Base-by-base conservation (phyloP, 2,888 invertebrate genomes). In the Andricus curvator region DNA sequence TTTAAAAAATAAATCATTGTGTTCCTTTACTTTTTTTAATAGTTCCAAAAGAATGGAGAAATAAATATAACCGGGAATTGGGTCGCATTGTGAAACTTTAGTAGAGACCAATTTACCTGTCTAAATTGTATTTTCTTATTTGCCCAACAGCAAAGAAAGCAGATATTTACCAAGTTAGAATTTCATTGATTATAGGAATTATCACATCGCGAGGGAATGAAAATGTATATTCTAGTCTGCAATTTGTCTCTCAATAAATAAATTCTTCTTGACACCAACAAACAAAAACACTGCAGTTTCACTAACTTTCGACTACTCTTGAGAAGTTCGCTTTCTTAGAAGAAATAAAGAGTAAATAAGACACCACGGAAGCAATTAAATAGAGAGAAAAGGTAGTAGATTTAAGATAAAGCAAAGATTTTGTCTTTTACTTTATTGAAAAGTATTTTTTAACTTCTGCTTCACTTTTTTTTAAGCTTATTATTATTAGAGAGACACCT, bases 311-410 rank as follows among this genome's bases (percentile, higher is more conserved):
- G 33, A 29, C n/a, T 56, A 51, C 5, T 56, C 20, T 13, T 29
- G 33, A 33, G 33, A 33, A 56, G n/a, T 62, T 22, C 62, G 25
- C 62, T 62, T 62, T 22, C 13, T 25, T 2, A 25, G 15, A 22
- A 62, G 25, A 62, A 62, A 25, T 25, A 51, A 74, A 13, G 56
- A 33, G 29, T 56, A 20, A 11, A 29, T 6, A n/a, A 56, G 56
- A 74, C 29, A 74, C 11, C 56, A 56, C 56, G 20, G n/a, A 56
- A 56, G 74, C 20, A 74, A 74, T n/a, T 51, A 74, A 74, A 74
- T 74, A n/a, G 25, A 74, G 33, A 11, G 33, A 56, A 56, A 74
- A 74, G 74, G 33, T 56, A 13, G 33, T 56, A 13, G 20, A 56
- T 51, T 56, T 25, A 33, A 33, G 20, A 29, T 56, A 51, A 70